Base-by-base conservation (phyloP, 2,888 invertebrate genomes). In the Nematopogon swammerdamellus region DNA sequence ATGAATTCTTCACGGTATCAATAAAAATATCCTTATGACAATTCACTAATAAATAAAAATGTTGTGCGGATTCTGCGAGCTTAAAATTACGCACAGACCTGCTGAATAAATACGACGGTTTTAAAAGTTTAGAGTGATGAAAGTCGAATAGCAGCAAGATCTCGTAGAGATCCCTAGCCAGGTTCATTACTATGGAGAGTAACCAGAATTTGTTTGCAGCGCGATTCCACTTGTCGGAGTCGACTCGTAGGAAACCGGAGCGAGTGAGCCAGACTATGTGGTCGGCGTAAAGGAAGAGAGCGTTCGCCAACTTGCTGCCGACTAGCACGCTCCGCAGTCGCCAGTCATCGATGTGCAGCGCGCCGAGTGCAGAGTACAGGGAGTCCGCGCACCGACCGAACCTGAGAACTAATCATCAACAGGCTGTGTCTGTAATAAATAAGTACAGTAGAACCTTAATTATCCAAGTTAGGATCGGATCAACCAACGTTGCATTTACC, bases 221-320 rank as follows among this genome's bases (percentile, higher is more conserved):
- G 45, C 75, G 77, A 49, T 83, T 84, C 93, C 93, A 94, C 63
- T 87, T 89, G 45, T 87, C 85, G 0, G 87, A 81, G 63, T 94
- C 84, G 1, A 91, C 82, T 56, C 76, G 77, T 3, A 86, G 64
- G 51, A 85, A 74, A 18, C 92, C 92, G 43, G 87, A 85, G 58
- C 88, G 83, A 3, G 90, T 87, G 2, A 94, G 71, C 92, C 95
- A 95, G 29, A 95, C 83, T 29, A 95, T 81, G 63, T 96, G 94
- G 66, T 96, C 96, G 14, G 91, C 86, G 46, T 94, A 74, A 2
- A 96, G 80, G 61, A 87, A 96, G 19, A 93, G 64, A 0, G 92
- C 85, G 64, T 89, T 87, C 19, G 90, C 84, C 48, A 95, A 77
- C 74, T 91, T 92, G 53, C 92, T 89, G 48, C 92, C 63, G 0